Conservation (phyloP, 2,113 vertebrate genomes). For the Sakesphorus luctuosus region DNA sequence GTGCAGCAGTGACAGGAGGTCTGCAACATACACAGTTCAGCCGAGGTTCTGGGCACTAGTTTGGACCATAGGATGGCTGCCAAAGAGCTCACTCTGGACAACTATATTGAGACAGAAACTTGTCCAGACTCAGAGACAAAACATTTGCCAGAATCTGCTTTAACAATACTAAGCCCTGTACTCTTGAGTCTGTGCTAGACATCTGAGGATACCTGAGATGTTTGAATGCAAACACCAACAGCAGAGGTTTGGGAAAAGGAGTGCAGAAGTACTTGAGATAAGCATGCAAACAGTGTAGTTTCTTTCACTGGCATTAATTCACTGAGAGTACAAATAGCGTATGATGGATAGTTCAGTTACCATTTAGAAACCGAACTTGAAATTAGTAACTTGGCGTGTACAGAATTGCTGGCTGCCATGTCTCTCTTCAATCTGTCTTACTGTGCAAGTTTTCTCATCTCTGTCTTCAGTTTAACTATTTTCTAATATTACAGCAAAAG, state of each 20-base stretch:
- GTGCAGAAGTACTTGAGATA: neutral
- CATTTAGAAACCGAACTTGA: neutral
- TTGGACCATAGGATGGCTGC: neutral
- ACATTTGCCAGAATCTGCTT: neutral
- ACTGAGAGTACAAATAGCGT: neutral
- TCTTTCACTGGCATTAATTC: neutral
- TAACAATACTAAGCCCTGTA: neutral
- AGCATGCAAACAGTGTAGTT: neutral
- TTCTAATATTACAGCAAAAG: neutral
- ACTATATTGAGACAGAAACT: neutral
- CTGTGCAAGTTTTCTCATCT: neutral
- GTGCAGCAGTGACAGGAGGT: neutral
- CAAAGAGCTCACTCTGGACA: neutral
- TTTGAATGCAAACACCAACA: neutral
- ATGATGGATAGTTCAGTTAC: neutral
- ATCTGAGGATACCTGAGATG: neutral
- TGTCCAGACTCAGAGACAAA: neutral
- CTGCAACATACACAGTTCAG: neutral
- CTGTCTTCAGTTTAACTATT: neutral
- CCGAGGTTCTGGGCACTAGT: neutral
- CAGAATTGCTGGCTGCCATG: neutral
- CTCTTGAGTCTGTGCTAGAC: neutral
- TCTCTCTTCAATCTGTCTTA: neutral
- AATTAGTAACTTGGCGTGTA: neutral
- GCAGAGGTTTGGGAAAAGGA: neutral